Percentiles rank a stretch among this genome's conserved stretches.
phyloP scores from a whole-genome alignment of 1,140 invertebrate genomes.

The Halictus rubicundus region DNA sequence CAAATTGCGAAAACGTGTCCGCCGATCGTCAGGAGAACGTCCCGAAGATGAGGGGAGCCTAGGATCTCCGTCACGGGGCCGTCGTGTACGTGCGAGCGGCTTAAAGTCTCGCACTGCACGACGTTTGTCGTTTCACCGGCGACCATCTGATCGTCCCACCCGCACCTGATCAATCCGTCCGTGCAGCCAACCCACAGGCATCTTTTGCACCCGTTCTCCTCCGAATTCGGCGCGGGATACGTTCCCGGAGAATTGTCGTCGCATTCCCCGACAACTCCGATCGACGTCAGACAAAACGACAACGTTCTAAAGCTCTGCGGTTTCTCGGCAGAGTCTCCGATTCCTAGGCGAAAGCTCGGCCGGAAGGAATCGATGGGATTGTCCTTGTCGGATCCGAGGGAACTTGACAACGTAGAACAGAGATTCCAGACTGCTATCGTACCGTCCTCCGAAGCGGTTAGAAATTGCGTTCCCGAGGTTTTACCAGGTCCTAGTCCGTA shows the following conservation, averaged over 20 bases:
- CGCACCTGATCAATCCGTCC: constrained; percentile 78
- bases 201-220: constrained; percentile 15
- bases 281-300: constrained; percentile 17
- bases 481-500: constrained; percentile 82
- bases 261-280: not conserved
- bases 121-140: constrained; percentile 80
- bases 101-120: constrained; percentile 76
- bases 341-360: constrained; percentile 25
- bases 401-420: constrained; percentile 3
- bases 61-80: constrained; percentile 82
- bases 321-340: not conserved
- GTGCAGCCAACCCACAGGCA: constrained; percentile 66
- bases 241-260: not conserved
- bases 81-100: constrained; percentile 82
- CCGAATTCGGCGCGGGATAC: constrained; percentile 4
- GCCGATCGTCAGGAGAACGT: constrained; percentile 83
- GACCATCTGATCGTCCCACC: constrained; percentile 83
- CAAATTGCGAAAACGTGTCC: constrained; percentile 83
- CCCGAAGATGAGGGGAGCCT: constrained; percentile 82
- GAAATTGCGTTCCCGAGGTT: constrained; percentile 81
- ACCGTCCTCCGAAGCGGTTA: constrained; percentile 84
- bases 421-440: constrained; percentile 86
- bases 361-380: constrained; percentile 17
- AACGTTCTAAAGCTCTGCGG: not conserved
- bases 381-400: not conserved